A percentile compares a stretch with the other conserved stretches of the same genome.
Evolutionary conservation across 30 jellyfish, hydroid and myxozoan genomes (phyloP).

Genomic region (Catostylus mosaicus): DNA sequence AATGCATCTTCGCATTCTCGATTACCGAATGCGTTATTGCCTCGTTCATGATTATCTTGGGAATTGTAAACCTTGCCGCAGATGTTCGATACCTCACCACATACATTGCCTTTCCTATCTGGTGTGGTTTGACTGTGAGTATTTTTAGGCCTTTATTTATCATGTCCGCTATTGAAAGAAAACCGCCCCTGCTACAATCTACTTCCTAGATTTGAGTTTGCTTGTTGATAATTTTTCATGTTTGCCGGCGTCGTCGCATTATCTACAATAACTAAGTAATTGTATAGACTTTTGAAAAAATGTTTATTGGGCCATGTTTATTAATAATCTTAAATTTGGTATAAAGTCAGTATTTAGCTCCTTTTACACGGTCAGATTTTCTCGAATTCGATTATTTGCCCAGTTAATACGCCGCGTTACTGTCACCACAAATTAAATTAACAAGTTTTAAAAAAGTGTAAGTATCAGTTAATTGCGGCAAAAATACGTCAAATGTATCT

Average conservation of each 20-base stretch:
- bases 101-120: neutral
- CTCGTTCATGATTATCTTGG: neutral
- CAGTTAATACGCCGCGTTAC: no score
- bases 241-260: neutral
- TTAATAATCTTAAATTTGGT: no score
- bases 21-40: neutral
- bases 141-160: no score
- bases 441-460: no score
- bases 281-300: neutral
- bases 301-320: no score
- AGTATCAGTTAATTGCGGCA: no score
- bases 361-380: no score
- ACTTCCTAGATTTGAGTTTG: neutral
- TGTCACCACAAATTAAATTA: no score
- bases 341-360: no score
- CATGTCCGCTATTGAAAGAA: neutral
- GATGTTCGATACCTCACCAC: neutral
- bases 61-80: neutral
- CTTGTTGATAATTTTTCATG: no score
- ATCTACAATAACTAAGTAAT: neutral
- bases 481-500: no score
- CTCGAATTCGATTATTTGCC: no score
- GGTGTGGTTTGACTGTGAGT: constrained; percentile 6
- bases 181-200: neutral
- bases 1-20: neutral